Percentiles rank a stretch among this genome's conserved stretches.
Evolutionary conservation across 2,888 invertebrate genomes (phyloP).

Genomic region (Diarsia brunnea): DNA sequence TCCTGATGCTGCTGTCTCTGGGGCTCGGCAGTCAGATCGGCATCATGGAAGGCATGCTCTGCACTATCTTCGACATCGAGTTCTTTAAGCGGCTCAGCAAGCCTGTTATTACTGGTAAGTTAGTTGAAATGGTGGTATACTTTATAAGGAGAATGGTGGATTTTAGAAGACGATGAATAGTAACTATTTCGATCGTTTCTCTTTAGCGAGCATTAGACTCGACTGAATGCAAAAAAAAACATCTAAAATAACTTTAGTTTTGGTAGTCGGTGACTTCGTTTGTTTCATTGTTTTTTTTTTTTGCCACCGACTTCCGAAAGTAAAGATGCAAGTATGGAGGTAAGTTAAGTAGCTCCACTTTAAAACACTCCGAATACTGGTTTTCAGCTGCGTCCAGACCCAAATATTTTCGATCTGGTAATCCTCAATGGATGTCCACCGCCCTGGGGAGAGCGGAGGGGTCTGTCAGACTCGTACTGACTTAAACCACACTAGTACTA

Average conservation of each 20-base stretch:
- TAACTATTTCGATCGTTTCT: not conserved
- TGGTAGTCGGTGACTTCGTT: too few relatives aligned
- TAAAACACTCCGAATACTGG: too few relatives aligned
- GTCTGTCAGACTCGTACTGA: not conserved
- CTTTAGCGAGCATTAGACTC: not conserved
- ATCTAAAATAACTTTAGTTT: too few relatives aligned
- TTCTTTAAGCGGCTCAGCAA: constrained; percentile 97
- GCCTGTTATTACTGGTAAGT: constrained; percentile 95
- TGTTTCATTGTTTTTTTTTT: too few relatives aligned
- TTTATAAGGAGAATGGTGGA: not conserved
- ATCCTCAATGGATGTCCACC: too few relatives aligned
- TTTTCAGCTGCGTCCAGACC: too few relatives aligned
- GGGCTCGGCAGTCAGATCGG: constrained; percentile 99
- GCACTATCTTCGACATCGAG: constrained; percentile 98
- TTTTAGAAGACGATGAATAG: not conserved
- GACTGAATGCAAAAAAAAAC: not conserved
- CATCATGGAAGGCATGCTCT: constrained; percentile 98
- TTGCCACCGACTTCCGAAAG: too few relatives aligned
- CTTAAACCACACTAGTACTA: not conserved
- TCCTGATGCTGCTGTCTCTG: constrained; percentile 97
- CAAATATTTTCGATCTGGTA: too few relatives aligned
- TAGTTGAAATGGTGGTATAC: too few relatives aligned
- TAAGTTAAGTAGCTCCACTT: too few relatives aligned
- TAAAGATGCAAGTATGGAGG: too few relatives aligned
- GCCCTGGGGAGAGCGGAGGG: not conserved